Percentiles rank a stretch among this genome's conserved stretches.
These are phyloP conservation scores for Euschistus heros DNA, from an alignment of 1,140 invertebrate genomes.

Conservation along the genomic window DNA sequence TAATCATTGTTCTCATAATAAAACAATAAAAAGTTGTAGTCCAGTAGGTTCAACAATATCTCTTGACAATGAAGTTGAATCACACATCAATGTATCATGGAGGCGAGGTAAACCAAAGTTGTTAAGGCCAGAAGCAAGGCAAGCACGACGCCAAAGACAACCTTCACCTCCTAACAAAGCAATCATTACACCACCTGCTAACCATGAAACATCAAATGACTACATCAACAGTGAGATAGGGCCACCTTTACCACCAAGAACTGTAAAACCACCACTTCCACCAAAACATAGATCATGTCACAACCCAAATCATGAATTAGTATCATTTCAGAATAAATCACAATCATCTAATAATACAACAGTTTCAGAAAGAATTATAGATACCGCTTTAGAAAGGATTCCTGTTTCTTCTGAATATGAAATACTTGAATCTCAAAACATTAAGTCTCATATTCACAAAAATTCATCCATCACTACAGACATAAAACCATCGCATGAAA, in stretches of 20 bases:
- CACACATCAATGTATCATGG: conserved; percentile 23
- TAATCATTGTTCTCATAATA: conserved; percentile 23
- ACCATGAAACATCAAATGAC: conserved; percentile 25
- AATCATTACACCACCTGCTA: not conserved
- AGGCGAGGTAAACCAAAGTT: conserved; percentile 25
- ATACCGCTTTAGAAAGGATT: not conserved
- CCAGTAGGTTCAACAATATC: conserved; percentile 29
- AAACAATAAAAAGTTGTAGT: conserved; percentile 26
- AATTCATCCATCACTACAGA: not conserved
- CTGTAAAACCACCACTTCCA: conserved; percentile 36
- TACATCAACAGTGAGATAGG: conserved; percentile 27
- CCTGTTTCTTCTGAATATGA: not conserved
- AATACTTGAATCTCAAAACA: not conserved
- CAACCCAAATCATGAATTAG: not conserved
- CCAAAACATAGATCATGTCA: conserved; percentile 45
- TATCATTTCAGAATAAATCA: not conserved
- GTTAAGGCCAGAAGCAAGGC: conserved; percentile 28
- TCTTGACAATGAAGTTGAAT: conserved; percentile 28
- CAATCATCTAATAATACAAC: not conserved
- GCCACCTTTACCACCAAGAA: conserved; percentile 31
- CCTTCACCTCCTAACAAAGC: conserved; percentile 29
- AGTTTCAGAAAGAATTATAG: not conserved
- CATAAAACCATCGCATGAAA: conserved; percentile 19
- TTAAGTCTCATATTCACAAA: not conserved
- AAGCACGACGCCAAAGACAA: conserved; percentile 46